A percentile compares a stretch with the other conserved stretches of the same genome.
Conservation (phyloP, 2,888 invertebrate genomes). For the Cephus sareptanus region DNA sequence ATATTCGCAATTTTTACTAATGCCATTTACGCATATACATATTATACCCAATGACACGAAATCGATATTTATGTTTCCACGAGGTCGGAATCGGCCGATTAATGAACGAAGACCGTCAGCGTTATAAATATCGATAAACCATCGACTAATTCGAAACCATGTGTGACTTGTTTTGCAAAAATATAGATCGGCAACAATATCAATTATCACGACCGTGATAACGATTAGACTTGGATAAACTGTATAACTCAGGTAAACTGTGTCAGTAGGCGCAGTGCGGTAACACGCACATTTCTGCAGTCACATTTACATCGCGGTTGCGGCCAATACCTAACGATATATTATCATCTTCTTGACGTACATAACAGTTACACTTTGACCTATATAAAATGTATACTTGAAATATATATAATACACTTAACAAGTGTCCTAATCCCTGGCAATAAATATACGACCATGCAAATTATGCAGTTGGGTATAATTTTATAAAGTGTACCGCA, state of each 20-base stretch:
- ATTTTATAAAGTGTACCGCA: neutral
- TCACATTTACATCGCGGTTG: slow-evolving; percentile 10
- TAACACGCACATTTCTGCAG: slow-evolving; percentile 41
- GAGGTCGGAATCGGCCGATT: neutral
- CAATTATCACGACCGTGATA: neutral
- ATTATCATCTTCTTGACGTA: neutral
- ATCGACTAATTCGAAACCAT: neutral
- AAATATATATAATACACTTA: neutral
- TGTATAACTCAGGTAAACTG: slow-evolving; percentile 31
- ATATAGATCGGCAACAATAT: neutral
- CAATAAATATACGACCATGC: neutral
- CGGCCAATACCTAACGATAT: neutral
- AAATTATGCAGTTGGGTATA: neutral
- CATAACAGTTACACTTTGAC: neutral
- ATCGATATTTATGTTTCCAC: neutral
- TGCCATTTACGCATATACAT: neutral
- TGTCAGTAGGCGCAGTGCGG: slow-evolving; percentile 46
- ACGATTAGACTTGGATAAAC: slow-evolving; percentile 11
- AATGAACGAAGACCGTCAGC: neutral
- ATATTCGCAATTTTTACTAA: neutral
- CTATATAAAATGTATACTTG: neutral
- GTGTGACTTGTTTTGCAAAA: neutral
- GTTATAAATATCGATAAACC: neutral
- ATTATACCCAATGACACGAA: neutral
- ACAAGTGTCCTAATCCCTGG: neutral